Conservation (phyloP, 2,113 vertebrate genomes). For the Psettodes erumei region DNA sequence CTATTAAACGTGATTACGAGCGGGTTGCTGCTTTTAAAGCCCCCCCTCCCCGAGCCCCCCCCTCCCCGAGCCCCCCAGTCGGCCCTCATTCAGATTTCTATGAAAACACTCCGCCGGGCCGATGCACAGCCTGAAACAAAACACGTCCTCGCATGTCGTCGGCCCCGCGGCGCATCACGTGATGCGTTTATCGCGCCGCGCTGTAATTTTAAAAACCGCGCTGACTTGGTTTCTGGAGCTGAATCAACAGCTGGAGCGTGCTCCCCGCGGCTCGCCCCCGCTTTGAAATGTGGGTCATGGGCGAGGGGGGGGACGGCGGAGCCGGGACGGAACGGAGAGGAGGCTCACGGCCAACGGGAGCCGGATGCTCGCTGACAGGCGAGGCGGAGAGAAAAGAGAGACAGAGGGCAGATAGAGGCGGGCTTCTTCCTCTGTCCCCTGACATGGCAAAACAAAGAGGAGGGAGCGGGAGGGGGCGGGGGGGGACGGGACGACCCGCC, state of each 20-base stretch:
- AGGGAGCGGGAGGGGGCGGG: not conserved
- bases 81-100: slow-evolving; percentile 32
- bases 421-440: not conserved
- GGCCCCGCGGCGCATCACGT: not conserved
- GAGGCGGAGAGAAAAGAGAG: not conserved
- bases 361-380: slow-evolving; percentile 46
- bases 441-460: slow-evolving; percentile 19
- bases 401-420: slow-evolving; percentile 23
- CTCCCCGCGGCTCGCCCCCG: not conserved
- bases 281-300: slow-evolving; percentile 36
- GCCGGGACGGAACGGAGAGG: slow-evolving; percentile 27
- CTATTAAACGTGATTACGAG: slow-evolving; percentile 40
- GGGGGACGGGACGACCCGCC: slow-evolving; percentile 31
- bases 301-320: slow-evolving; percentile 28
- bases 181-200: not conserved
- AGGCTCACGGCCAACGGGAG: slow-evolving; percentile 39
- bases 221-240: not conserved
- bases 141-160: too few species aligned
- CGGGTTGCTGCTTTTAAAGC: slow-evolving; percentile 19
- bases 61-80: too few species aligned
- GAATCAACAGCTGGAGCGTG: slow-evolving; percentile 1
- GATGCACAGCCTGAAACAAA: too few species aligned
- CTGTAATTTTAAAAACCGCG: not conserved
- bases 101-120: slow-evolving; percentile 36
- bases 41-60: slow-evolving; percentile 10